phyloP scores from a whole-genome alignment of 2,797 vertebrate genomes.

The Sebastes cheni region DNA sequence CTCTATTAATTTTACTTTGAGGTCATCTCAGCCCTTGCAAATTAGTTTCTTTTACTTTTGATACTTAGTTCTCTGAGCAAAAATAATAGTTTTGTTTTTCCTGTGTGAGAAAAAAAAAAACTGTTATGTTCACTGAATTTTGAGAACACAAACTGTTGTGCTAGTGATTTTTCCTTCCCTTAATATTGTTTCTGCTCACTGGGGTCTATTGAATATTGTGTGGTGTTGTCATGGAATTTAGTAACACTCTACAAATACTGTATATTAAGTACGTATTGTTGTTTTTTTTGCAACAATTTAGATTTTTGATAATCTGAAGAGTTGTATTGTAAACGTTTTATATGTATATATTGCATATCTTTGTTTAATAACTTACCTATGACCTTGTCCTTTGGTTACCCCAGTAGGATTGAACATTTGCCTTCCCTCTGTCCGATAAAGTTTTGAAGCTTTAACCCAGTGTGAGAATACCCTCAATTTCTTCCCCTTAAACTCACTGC shows the following conservation, averaged over 20 bases:
- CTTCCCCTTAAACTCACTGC: background rate
- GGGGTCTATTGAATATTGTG: background rate
- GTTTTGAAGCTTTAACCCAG: background rate
- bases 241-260: background rate
- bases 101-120: background rate
- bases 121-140: background rate
- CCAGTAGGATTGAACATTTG: background rate
- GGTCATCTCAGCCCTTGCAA: background rate
- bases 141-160: background rate
- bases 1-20: slow-evolving; percentile 25
- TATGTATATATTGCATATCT: background rate
- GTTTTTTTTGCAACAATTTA: background rate
- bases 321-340: background rate
- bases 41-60: slow-evolving; percentile 31
- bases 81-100: background rate
- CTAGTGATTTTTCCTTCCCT: background rate
- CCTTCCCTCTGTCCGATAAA: background rate
- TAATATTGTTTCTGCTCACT: background rate
- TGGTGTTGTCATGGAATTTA: too few relatives aligned
- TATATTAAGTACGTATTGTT: background rate
- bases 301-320: background rate
- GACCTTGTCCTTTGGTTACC: background rate
- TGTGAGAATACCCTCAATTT: background rate
- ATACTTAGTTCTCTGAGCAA: background rate
- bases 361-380: background rate